phyloP scores from a whole-genome alignment of 2,113 vertebrate species.

The Sturnira hondurensis region DNA sequence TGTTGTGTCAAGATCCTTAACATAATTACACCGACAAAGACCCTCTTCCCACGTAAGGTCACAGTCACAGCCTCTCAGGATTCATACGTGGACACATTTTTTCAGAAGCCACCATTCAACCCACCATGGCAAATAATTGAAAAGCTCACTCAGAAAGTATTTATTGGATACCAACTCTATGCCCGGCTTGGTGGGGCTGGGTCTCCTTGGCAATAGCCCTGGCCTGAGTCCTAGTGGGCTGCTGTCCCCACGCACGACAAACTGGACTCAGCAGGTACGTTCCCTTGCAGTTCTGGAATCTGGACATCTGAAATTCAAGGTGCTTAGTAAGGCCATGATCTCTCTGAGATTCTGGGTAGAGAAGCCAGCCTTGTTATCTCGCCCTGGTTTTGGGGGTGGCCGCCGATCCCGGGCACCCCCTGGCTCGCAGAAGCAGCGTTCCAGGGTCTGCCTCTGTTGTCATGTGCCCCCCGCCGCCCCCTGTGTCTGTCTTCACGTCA shows the following conservation, averaged over 20 bases:
- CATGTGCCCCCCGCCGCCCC: neutral
- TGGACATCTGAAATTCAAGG: neutral
- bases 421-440: too few species aligned
- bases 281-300: neutral
- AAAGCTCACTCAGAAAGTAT: neutral
- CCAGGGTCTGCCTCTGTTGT: neutral
- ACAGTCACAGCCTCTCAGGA: neutral
- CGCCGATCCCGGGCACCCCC: rapidly evolving
- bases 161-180: neutral
- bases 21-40: neutral
- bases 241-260: rapidly evolving
- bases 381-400: neutral
- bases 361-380: rapidly evolving
- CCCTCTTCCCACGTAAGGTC: neutral
- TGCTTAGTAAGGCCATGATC: neutral
- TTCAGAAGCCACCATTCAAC: neutral
- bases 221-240: neutral
- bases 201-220: neutral
- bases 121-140: neutral
- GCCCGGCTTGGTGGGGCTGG: neutral
- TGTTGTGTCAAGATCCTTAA: neutral
- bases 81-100: too few species aligned
- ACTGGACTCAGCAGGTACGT: neutral
- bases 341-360: neutral
- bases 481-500: neutral